Evolutionary conservation across 2,888 invertebrate genomes (phyloP).

Genomic region (Synergus itoensis): DNA sequence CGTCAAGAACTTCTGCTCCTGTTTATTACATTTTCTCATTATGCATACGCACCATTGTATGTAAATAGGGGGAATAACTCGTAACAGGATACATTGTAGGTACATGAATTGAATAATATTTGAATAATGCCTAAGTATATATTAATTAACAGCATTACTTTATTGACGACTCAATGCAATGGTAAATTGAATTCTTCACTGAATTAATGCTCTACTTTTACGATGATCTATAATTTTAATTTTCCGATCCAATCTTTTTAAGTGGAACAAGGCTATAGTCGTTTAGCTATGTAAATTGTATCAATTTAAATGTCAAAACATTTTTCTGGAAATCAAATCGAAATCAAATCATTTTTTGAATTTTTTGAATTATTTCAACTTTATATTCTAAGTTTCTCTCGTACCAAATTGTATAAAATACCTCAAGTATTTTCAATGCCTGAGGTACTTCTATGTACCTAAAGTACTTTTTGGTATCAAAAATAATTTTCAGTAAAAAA

Average conservation of each 20-base stretch:
- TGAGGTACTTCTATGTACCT: too few relatives aligned
- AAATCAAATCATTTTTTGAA: too few relatives aligned
- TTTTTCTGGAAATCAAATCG: background rate
- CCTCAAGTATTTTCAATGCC: too few relatives aligned
- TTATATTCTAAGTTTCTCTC: too few relatives aligned
- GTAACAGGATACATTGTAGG: conserved; percentile 27
- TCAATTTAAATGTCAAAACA: background rate
- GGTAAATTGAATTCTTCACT: background rate
- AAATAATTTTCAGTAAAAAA: too few relatives aligned
- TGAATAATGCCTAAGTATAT: conserved; percentile 20
- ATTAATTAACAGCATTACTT: conserved; percentile 14
- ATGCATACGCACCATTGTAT: conserved; percentile 27
- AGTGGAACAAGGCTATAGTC: background rate
- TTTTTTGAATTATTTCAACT: too few relatives aligned
- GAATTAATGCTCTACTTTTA: conserved; percentile 17
- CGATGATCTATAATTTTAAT: conserved; percentile 13
- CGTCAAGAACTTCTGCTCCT: conserved; percentile 26
- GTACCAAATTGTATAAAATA: too few relatives aligned
- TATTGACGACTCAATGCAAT: background rate
- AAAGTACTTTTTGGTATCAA: too few relatives aligned
- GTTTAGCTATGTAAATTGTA: background rate
- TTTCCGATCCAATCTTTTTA: background rate
- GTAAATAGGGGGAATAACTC: background rate
- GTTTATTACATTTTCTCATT: conserved; percentile 23
- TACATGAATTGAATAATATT: conserved; percentile 24